These are phyloP conservation scores for Paradoxurus hermaphroditus DNA, from an alignment of 2,113 vertebrate genomes.

Conservation along the genomic window DNA sequence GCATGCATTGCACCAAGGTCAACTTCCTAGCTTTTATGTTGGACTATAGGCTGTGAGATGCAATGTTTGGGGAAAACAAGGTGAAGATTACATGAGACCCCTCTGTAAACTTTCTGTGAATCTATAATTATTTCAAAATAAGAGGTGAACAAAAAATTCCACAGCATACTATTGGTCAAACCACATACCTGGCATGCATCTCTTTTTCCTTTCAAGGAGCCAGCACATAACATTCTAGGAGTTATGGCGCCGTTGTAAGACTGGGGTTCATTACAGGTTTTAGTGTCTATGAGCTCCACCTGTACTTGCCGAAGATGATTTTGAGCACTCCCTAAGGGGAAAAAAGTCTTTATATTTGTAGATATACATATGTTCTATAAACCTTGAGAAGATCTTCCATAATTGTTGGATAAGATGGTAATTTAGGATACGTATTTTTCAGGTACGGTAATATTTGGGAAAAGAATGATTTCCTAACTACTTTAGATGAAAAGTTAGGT, in stretches of 20 bases:
- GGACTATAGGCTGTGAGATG: not conserved
- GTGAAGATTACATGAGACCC: not conserved
- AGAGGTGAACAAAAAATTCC: not conserved
- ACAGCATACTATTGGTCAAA: not conserved
- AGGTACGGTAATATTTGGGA: not conserved
- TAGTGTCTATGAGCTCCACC: slow-evolving; percentile 87
- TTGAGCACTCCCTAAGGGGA: slow-evolving; percentile 70
- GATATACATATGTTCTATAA: not conserved
- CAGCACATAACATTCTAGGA: slow-evolving; percentile 88
- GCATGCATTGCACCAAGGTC: not conserved
- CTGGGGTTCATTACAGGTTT: slow-evolving; percentile 81
- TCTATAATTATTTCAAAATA: not conserved
- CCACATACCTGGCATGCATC: slow-evolving; percentile 89
- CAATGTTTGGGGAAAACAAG: not conserved
- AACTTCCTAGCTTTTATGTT: not conserved
- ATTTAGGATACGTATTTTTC: not conserved
- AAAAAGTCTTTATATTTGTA: slow-evolving; percentile 24
- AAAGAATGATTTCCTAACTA: not conserved
- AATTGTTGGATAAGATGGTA: not conserved
- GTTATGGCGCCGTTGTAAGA: slow-evolving; percentile 79
- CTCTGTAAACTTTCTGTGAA: not conserved
- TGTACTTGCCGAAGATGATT: slow-evolving; percentile 85
- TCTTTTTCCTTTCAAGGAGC: slow-evolving; percentile 83
- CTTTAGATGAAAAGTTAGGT: not conserved
- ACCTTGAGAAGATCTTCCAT: not conserved